Evolutionary conservation across 2,797 vertebrate genomes (phyloP).

Genomic region (Pelobates cultripes): DNA sequence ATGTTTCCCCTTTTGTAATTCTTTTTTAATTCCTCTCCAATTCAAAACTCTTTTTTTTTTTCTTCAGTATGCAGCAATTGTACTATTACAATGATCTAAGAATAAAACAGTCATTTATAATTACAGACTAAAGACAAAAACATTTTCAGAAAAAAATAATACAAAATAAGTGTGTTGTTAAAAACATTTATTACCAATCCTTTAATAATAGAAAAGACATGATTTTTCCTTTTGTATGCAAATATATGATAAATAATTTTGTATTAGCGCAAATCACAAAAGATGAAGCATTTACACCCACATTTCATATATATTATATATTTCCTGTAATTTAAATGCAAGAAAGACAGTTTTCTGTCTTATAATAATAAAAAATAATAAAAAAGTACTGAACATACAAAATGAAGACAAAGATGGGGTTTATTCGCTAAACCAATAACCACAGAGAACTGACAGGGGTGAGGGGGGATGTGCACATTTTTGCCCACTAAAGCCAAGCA

Average conservation of each 20-base stretch:
- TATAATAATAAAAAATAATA: no score
- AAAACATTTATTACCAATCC: background rate
- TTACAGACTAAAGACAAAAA: constrained; percentile 2
- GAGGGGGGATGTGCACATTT: no score
- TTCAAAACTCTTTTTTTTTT: constrained; percentile 23
- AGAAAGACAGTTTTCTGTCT: no score
- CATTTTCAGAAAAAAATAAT: background rate
- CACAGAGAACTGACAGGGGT: no score
- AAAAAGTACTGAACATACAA: no score
- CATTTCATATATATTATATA: background rate
- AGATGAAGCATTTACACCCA: background rate
- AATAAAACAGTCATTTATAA: background rate
- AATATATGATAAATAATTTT: constrained; percentile 23
- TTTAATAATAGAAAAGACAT: background rate
- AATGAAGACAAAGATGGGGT: no score
- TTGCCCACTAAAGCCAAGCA: no score
- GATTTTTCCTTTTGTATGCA: constrained; percentile 28
- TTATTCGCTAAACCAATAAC: no score
- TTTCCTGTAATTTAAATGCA: background rate
- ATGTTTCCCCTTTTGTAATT: no score
- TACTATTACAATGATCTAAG: background rate
- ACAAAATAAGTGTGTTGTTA: no score
- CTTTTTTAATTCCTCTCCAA: background rate
- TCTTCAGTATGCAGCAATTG: background rate
- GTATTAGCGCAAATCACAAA: background rate